Evolutionary conservation across 2,797 vertebrate genomes (phyloP), one percentile per base, ranked within the genome.

Genomic region (Schizopygopsis malacanthus): DNA sequence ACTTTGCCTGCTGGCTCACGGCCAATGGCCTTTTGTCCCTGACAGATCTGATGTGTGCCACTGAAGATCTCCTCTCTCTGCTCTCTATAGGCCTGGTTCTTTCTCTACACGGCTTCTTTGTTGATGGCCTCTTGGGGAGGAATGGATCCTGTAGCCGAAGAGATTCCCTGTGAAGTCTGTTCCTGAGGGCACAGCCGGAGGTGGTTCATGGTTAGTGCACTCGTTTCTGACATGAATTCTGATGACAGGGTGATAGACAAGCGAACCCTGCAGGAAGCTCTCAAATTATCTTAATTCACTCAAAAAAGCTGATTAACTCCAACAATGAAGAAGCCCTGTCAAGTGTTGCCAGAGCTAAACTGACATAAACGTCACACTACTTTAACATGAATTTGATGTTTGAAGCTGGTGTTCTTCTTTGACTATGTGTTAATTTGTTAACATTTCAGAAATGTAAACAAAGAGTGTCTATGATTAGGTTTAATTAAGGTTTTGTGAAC

Each of bases 31-130:
- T 87, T 83, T 73, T 89, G 47, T 82, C 77, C 81, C 25, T 69
- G 37, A 85, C 75, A 47, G 71, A 79, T 83, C 41, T 83, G 79
- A 65, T 69, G 47, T 16, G 77, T 82, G 73, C 72, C 33, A 50
- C 67, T 82, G 81, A 72, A 33, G 69, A 43, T 70, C 83, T 88
- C 78, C 39, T 86, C 41, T 59, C 79, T 25, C 18, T 22, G 16
- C 84, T 39, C 15, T 89, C 79, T 22, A 63, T 71, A 47, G 20
- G 73, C 9, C 54, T 59, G 54, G 56, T 80, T 37, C 39, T 67
- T 33, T 84, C 84, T 69, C 84, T 81, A 56, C 78, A 86, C 47
- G 8, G 73, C 43, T 70, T 88, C 86, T 87, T 90, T 41, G 77
- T 73, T 47, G 87, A 61, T 5, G 20, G 33, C 22, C 79, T 52